Conservation (phyloP, 2,113 vertebrate genomes). For the Acinonyx jubatus region DNA sequence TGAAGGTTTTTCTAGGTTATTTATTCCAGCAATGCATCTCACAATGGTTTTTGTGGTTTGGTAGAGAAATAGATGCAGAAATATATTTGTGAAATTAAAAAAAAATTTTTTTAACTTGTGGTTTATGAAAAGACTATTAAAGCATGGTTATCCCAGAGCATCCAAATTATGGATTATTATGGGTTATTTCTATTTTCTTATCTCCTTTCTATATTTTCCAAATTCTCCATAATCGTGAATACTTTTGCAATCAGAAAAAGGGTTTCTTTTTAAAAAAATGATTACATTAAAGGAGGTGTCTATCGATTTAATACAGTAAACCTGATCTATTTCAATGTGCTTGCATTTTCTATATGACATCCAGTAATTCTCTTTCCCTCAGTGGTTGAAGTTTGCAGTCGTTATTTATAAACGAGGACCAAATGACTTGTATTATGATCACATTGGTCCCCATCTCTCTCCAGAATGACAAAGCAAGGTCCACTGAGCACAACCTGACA, state of each 20-base stretch:
- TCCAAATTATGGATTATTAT: neutral
- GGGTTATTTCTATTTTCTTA: slow-evolving; percentile 6
- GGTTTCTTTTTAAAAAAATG: neutral
- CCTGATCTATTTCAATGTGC: neutral
- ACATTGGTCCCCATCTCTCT: neutral
- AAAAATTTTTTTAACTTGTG: neutral
- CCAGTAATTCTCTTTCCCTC: neutral
- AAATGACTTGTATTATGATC: neutral
- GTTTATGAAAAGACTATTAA: slow-evolving; percentile 31
- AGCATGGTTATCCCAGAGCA: neutral
- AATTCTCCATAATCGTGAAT: neutral
- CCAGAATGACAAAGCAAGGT: slow-evolving; percentile 10
- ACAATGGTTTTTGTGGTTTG: neutral
- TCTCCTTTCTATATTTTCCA: neutral
- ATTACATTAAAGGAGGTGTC: neutral
- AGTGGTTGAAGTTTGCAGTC: neutral
- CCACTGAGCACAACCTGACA: neutral
- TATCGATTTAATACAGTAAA: neutral
- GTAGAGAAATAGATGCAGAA: neutral
- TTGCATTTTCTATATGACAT: slow-evolving; percentile 26
- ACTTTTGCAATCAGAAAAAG: neutral
- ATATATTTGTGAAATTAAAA: slow-evolving; percentile 38
- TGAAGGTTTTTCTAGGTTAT: neutral
- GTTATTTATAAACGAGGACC: slow-evolving; percentile 13
- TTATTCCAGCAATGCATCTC: neutral